Base-by-base conservation (phyloP, 2,888 invertebrate genomes). In the Lasioglossum vierecki region DNA sequence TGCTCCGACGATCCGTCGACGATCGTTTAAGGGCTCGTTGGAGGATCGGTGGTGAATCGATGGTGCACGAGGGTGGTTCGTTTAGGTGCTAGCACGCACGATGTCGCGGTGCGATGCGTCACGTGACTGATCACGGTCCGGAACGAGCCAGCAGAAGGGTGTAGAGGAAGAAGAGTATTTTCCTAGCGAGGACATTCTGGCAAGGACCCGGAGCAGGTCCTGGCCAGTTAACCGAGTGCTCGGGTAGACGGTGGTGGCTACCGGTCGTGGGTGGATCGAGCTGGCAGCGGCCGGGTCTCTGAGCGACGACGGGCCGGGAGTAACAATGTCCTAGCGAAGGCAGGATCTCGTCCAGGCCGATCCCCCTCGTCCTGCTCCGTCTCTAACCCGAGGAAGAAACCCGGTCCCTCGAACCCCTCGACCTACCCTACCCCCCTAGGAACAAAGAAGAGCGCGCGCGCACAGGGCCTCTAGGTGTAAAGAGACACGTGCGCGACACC, bases 301-400 rank as follows among this genome's bases (percentile, higher is more conserved):
- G 44, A 44, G 68, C 85, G 88, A 87, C 72, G 76, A 88, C 84
- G 85, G 80, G 81, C 83, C 83, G 88, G 85, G 85, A 88, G 86
- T 88, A 88, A 93, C 92, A 91, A 94, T 94, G 94, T 94, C 94
- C 94, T 94, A 94, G 94, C 94, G 93, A 94, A 94, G 94, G 94
- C 91, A 92, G 91, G 84, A 92, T 70, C 88, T 85, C 87, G 90
- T 89, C 86, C 90, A 92, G 92, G 91, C 90, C 90, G 91, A 92
- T 90, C 91, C 93, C 92, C 93, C 92, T 91, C 86, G 90, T 91
- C 92, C 91, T 88, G 86, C 84, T 91, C 93, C 91, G 88, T 87
- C 89, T 60, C 18, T 90, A 85, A 73, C 87, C 89, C 90, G 74
- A 35, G 63, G 53, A 53, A 81, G 79, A 75, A 91, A 92, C 92